Evolutionary conservation across 2,113 vertebrate genomes (phyloP).

Genomic region (Eurystomus gularis): DNA sequence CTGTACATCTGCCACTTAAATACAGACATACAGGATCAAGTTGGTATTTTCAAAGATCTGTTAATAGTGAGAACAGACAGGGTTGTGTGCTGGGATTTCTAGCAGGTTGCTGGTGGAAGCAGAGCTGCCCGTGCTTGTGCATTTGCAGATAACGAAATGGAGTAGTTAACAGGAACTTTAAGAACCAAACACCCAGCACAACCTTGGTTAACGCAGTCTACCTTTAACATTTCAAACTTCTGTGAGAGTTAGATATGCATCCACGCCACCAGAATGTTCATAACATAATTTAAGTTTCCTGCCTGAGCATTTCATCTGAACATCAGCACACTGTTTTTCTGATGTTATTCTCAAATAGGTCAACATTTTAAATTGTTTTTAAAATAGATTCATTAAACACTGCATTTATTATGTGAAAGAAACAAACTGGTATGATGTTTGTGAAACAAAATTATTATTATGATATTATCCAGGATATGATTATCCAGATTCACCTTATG

Average conservation of each 20-base stretch:
- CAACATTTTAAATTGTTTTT: not conserved
- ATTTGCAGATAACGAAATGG: not conserved
- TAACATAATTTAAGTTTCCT: not conserved
- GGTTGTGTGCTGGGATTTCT: not conserved
- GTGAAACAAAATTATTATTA: too few species aligned
- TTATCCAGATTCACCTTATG: not conserved
- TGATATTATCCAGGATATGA: too few species aligned
- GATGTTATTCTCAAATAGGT: not conserved
- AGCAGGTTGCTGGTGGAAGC: not conserved
- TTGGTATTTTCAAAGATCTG: not conserved
- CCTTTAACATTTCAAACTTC: not conserved
- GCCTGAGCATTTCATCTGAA: not conserved
- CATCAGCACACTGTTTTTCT: not conserved
- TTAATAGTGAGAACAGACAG: not conserved
- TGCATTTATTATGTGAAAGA: not conserved
- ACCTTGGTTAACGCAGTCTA: not conserved
- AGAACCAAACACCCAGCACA: not conserved
- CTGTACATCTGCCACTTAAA: not conserved
- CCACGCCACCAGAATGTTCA: not conserved
- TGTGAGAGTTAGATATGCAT: rapidly evolving
- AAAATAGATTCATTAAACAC: not conserved
- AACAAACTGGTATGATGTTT: not conserved
- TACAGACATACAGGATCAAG: not conserved
- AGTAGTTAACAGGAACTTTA: not conserved
- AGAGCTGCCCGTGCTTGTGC: not conserved